Evolutionary conservation across 2,797 vertebrate genomes (phyloP).

Genomic region (Adelosebastes latens): DNA sequence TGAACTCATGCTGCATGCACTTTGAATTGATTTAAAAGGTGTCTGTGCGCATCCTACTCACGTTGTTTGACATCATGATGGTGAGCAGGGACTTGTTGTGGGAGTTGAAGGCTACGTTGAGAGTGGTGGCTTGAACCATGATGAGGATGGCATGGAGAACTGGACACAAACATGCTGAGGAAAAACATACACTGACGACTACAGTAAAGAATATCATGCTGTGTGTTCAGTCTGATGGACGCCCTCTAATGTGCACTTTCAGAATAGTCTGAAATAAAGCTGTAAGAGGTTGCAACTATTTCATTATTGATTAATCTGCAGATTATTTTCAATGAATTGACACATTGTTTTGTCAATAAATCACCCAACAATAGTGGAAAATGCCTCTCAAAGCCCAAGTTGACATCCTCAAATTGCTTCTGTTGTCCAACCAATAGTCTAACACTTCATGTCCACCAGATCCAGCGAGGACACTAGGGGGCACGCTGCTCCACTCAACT

Average conservation of each 20-base stretch:
- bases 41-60: constrained; percentile 76
- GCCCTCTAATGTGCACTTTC: too few species aligned
- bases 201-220: neutral
- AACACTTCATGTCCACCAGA: too few species aligned
- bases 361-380: too few species aligned
- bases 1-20: neutral
- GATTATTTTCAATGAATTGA: too few species aligned
- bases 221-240: neutral
- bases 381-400: too few species aligned
- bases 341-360: too few species aligned
- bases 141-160: constrained; percentile 97
- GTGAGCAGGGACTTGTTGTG: constrained; percentile 97
- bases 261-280: neutral
- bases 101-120: constrained; percentile 97
- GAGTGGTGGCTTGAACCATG: constrained; percentile 97
- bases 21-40: neutral
- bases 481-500: too few species aligned
- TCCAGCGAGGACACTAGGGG: too few species aligned
- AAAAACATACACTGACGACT: constrained; percentile 21
- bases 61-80: constrained; percentile 99
- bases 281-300: neutral
- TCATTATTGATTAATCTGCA: neutral
- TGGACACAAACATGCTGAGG: constrained; percentile 77
- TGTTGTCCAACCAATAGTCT: too few species aligned
- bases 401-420: too few species aligned